Evolutionary conservation across 2,797 vertebrate species (phyloP).

Genomic region (Euphonia xanthogaster): DNA sequence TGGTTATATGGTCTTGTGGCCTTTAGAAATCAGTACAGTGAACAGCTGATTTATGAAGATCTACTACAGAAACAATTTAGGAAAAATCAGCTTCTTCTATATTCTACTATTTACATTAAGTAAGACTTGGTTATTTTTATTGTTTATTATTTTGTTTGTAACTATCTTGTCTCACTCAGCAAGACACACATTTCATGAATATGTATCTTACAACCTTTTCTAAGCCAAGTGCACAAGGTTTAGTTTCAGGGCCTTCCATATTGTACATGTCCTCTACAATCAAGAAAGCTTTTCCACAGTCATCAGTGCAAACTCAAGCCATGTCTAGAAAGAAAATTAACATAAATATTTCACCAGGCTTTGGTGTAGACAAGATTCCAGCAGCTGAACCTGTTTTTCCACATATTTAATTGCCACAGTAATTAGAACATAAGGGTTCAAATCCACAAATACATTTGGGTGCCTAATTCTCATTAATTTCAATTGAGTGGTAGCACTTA

Average conservation of each 20-base stretch:
- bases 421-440: conserved; percentile 62
- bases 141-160: conserved; percentile 5
- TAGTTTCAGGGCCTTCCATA: background rate
- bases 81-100: background rate
- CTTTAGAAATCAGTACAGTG: background rate
- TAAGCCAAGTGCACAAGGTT: background rate
- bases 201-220: background rate
- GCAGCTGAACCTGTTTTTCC: conserved; percentile 56
- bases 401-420: conserved; percentile 54
- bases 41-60: background rate
- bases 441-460: conserved; percentile 51
- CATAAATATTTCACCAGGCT: conserved; percentile 50
- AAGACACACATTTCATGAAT: background rate
- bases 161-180: background rate
- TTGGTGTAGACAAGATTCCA: conserved; percentile 10
- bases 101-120: background rate
- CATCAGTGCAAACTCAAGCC: conserved; percentile 39
- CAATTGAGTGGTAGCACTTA: conserved; percentile 47
- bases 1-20: background rate
- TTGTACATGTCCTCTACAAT: background rate
- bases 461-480: conserved; percentile 62
- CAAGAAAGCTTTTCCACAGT: conserved; percentile 16
- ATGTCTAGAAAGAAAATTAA: conserved; percentile 66
- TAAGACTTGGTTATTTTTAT: background rate
- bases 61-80: background rate